phyloP scores from a whole-genome alignment of 2,888 invertebrate genomes.

The Dugesia japonica region DNA sequence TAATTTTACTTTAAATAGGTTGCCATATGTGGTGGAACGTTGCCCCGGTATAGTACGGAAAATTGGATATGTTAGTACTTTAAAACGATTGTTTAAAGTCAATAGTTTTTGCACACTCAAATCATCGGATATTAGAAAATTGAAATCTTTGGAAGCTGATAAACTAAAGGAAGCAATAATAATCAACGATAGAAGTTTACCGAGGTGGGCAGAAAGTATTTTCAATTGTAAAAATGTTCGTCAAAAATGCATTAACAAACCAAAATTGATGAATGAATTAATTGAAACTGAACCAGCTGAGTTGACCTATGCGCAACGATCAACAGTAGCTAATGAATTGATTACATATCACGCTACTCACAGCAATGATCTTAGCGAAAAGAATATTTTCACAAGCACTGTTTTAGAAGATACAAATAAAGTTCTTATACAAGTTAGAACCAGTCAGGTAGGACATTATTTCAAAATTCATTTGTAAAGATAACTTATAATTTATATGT shows the following conservation, averaged over 20 bases:
- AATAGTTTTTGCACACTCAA: neutral
- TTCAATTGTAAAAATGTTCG: neutral
- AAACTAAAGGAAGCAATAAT: neutral
- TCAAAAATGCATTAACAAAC: neutral
- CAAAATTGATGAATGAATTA: neutral
- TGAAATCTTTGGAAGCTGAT: neutral
- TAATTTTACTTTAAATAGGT: neutral
- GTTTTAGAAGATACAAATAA: neutral
- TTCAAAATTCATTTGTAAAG: no score
- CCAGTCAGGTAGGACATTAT: neutral
- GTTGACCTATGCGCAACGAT: neutral
- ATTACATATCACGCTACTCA: neutral
- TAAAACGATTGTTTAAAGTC: neutral
- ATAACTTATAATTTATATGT: no score
- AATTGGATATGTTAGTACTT: neutral
- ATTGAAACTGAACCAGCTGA: neutral
- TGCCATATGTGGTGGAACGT: neutral
- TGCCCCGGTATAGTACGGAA: neutral
- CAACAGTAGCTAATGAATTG: neutral
- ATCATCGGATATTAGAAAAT: neutral
- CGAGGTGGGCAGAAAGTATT: neutral
- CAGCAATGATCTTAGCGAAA: no score
- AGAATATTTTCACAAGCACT: neutral
- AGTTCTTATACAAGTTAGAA: neutral
- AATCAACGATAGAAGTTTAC: neutral